Evolutionary conservation across 2,113 vertebrate species (phyloP), one percentile per base, ranked within the genome.

Genomic region (Phainopepla nitens): DNA sequence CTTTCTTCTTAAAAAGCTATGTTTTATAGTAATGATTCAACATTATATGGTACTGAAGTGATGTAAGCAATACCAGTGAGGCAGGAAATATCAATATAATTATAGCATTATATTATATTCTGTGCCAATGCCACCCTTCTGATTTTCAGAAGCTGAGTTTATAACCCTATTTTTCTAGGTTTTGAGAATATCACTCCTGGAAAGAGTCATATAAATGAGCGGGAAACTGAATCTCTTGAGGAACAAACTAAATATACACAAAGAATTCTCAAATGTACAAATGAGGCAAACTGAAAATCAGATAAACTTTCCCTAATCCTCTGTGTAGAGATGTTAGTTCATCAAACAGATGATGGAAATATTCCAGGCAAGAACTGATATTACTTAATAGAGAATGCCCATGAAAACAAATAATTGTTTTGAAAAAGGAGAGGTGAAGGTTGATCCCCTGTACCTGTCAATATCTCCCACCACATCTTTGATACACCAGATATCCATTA

Each of bases 401-500:
- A 45, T 31, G 17, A 58, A 89, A 87, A 66, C 14, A 77, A 56
- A 89, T 13, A n/a, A 65, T 58, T 72, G 15, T 61, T 85, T 77
- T 42, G 36, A 79, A 57, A 23, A 56, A 85, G 22, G 57, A 69
- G 50, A 77, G 31, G 29, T 64, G 70, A 87, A 87, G 28, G 13
- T 44, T 64, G 45, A 87, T 39, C 57, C 31, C 66, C 85, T 89
- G 56, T 44, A 58, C 19, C 8, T 66, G 29, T 39, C 66, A 88
- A 29, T 36, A 54, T 73, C 79, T 96, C 29, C 95, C 82, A 96
- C 13, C 82, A 83, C 79, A 73, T 70, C 75, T 90, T 86, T 82
- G 66, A 58, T 82, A 73, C 35, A 91, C 11, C 47, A 66, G 58
- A 36, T 96, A 96, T 86, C 71, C 31, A 47, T 88, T 92, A 96